Percentiles rank a stretch among this genome's conserved stretches.
Conservation (phyloP, 2,113 vertebrate species). For the Aegotheles bennettii region DNA sequence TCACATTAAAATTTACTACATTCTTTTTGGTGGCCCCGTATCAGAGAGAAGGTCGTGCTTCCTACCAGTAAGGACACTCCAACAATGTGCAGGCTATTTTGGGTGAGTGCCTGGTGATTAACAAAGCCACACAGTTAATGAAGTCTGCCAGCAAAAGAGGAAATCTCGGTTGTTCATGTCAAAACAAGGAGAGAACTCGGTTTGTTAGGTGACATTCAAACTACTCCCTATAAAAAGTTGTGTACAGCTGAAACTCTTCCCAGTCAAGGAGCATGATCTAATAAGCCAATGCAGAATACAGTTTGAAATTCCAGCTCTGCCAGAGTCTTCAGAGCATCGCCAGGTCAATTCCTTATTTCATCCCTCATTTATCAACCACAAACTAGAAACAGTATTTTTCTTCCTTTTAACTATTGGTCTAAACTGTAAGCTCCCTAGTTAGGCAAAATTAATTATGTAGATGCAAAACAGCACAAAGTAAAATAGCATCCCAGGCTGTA, state of each 20-base stretch:
- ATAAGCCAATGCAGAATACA: background rate
- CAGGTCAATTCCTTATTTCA: background rate
- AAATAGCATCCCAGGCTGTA: background rate
- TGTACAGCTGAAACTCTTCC: background rate
- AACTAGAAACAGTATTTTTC: background rate
- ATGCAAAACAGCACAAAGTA: background rate
- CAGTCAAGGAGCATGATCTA: background rate
- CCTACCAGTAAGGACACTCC: background rate
- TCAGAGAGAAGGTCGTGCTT: background rate
- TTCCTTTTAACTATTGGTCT: background rate
- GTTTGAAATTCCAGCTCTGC: background rate
- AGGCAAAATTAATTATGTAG: background rate
- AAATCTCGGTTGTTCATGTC: background rate
- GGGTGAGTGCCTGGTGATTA: background rate
- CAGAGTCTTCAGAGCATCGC: background rate
- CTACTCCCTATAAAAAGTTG: background rate
- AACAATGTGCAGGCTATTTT: background rate
- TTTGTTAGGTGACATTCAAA: background rate
- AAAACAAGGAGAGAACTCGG: background rate
- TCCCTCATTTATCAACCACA: background rate
- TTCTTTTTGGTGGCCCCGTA: constrained; percentile 13
- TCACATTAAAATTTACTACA: constrained; percentile 30
- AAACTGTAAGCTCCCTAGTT: background rate
- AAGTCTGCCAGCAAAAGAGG: constrained; percentile 2
- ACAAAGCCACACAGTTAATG: background rate